phyloP scores from a whole-genome alignment of 2,888 invertebrate species.

The Pyrrhia umbra region DNA sequence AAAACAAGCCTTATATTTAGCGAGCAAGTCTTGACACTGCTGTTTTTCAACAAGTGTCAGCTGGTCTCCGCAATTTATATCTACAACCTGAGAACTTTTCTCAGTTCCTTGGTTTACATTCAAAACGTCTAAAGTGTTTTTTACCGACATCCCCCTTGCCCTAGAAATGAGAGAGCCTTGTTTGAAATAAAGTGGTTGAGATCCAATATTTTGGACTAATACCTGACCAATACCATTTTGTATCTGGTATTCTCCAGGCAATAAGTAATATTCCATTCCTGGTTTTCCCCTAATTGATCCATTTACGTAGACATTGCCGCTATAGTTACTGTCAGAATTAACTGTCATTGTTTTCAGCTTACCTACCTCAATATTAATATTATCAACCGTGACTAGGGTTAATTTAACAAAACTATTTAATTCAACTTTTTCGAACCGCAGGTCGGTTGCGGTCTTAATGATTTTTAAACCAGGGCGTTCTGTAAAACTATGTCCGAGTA shows the following conservation, averaged over 20 bases:
- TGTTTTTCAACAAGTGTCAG: background rate
- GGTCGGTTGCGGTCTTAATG: background rate
- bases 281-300: background rate
- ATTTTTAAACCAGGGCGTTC: constrained; percentile 5
- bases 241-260: background rate
- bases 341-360: background rate
- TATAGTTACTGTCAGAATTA: background rate
- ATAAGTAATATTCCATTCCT: constrained; percentile 2
- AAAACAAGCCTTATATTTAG: background rate
- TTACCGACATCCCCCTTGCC: background rate
- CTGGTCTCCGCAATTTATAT: background rate
- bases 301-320: background rate
- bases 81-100: background rate
- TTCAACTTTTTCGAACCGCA: background rate
- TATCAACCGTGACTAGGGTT: background rate
- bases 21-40: background rate
- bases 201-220: background rate
- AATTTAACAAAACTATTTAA: background rate
- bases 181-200: background rate
- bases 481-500: constrained; percentile 3
- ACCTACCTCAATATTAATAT: background rate
- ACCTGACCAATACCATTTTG: background rate
- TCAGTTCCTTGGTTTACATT: background rate
- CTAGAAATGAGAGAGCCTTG: background rate
- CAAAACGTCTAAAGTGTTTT: background rate